Percentiles rank a stretch among this genome's conserved stretches.
Evolutionary conservation across 2,888 invertebrate genomes (phyloP).

Genomic region (Harpagoxenus sublaevis): DNA sequence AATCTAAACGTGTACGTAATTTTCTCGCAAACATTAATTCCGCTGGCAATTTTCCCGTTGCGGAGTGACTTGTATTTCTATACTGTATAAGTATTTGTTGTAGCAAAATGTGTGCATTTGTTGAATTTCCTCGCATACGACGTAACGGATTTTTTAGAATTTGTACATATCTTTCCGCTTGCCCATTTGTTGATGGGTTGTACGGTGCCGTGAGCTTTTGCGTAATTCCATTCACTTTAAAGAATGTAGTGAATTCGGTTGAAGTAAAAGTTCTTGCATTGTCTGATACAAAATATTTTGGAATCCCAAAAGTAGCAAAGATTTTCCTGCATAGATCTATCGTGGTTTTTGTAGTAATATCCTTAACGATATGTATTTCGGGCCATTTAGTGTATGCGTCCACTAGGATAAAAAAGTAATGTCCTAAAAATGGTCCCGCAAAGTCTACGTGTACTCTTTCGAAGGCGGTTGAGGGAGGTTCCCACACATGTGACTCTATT

Average conservation of each 20-base stretch:
- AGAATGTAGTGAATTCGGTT: background rate
- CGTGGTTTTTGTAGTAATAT: background rate
- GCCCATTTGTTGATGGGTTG: background rate
- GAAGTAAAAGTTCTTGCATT: background rate
- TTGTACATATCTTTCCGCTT: background rate
- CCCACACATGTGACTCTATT: too few species aligned
- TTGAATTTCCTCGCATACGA: background rate
- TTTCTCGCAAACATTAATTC: background rate
- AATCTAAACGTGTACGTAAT: background rate
- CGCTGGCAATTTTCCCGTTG: background rate
- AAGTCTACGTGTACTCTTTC: constrained; percentile 3
- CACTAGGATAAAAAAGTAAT: background rate
- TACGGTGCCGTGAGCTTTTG: background rate
- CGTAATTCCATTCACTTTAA: background rate
- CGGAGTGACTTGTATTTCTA: background rate
- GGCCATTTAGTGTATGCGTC: constrained; percentile 1
- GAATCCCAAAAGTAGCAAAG: background rate
- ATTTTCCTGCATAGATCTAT: background rate
- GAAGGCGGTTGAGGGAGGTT: too few species aligned
- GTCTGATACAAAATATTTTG: background rate
- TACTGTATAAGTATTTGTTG: constrained; percentile 2
- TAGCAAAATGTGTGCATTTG: background rate
- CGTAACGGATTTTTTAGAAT: background rate
- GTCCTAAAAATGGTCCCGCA: background rate
- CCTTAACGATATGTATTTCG: background rate